phyloP scores from a whole-genome alignment of 2,113 vertebrate genomes.

The Rana temporaria region DNA sequence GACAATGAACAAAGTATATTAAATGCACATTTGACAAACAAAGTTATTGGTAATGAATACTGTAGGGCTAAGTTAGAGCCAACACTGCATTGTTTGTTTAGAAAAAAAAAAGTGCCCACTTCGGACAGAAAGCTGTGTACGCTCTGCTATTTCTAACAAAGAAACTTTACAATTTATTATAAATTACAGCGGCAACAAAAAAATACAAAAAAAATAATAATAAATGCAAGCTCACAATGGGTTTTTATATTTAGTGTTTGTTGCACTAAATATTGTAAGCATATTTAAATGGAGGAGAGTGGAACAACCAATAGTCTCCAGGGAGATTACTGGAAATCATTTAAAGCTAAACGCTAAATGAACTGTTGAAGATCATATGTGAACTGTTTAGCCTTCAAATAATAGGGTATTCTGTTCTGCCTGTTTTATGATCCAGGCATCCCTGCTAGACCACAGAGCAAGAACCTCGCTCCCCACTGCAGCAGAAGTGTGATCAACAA shows the following conservation, averaged over 20 bases:
- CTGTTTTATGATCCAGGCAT: no score
- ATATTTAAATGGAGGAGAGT: neutral
- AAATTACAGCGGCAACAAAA: neutral
- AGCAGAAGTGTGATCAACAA: no score
- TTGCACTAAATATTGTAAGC: neutral
- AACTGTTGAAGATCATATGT: no score
- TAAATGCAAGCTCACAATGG: neutral
- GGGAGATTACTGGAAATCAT: no score
- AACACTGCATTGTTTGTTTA: neutral
- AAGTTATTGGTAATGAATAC: conserved; percentile 24
- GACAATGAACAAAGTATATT: neutral
- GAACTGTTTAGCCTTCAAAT: no score
- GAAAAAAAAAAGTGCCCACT: neutral
- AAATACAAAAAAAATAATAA: neutral
- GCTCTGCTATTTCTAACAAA: neutral
- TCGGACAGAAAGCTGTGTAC: neutral
- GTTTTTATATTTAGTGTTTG: neutral
- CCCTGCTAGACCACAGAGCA: no score
- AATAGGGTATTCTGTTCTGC: no score
- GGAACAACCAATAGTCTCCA: no score
- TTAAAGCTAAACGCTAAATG: no score
- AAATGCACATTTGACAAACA: neutral
- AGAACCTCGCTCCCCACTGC: no score
- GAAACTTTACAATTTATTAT: neutral
- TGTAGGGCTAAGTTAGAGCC: neutral